Evolutionary conservation across 2,888 invertebrate genomes (phyloP).

Genomic region (Macrophya alboannulata): DNA sequence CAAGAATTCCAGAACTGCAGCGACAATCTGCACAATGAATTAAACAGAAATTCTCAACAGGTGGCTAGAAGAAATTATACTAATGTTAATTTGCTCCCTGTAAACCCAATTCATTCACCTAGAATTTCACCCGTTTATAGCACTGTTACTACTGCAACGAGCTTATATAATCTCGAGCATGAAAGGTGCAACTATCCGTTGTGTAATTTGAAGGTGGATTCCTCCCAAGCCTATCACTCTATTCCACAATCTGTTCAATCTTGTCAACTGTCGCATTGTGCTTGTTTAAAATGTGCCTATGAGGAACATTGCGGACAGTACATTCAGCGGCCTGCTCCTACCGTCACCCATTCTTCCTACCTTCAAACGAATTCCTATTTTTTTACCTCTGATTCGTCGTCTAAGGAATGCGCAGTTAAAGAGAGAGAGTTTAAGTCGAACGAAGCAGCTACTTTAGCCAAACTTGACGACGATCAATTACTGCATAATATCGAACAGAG

Average conservation of each 20-base stretch:
- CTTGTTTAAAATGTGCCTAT: constrained; percentile 71
- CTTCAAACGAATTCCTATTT: constrained; percentile 72
- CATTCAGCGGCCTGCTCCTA: constrained; percentile 68
- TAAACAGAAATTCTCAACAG: background rate
- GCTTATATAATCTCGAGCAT: constrained; percentile 72
- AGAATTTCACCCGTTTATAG: constrained; percentile 64
- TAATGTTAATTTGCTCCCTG: background rate
- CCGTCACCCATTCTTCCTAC: constrained; percentile 67
- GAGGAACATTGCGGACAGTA: constrained; percentile 72
- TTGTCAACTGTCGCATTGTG: constrained; percentile 66
- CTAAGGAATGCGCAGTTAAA: constrained; percentile 68
- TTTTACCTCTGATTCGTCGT: constrained; percentile 66
- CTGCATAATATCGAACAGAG: constrained; percentile 68
- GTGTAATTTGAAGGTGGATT: constrained; percentile 69
- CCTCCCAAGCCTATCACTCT: constrained; percentile 57
- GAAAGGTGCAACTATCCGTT: constrained; percentile 71
- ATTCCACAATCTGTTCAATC: constrained; percentile 61
- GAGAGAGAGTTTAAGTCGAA: constrained; percentile 65
- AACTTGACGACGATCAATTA: constrained; percentile 69
- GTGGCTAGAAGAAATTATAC: background rate
- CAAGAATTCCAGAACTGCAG: constrained; percentile 64
- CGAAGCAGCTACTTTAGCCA: constrained; percentile 65
- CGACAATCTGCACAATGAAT: constrained; percentile 64
- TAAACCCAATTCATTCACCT: background rate
- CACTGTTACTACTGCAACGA: constrained; percentile 67